phyloP scores from a whole-genome alignment of 2,797 vertebrate species.

The Hydrocynus forskahlii region DNA sequence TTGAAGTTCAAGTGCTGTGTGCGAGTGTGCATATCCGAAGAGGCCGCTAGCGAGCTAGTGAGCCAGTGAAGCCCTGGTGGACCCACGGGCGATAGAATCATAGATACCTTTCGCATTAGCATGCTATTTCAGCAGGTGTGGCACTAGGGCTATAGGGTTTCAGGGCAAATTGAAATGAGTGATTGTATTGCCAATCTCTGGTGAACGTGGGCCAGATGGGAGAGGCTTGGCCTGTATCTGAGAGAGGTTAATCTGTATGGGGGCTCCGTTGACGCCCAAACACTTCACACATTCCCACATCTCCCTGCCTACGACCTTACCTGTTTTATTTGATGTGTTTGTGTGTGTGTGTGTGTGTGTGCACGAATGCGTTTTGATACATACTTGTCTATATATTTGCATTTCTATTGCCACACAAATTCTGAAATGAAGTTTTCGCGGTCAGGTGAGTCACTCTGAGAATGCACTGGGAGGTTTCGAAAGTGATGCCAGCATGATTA shows the following conservation, averaged over 20 bases:
- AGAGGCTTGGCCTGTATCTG: slow-evolving; percentile 81
- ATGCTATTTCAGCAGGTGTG: slow-evolving; percentile 78
- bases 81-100: slow-evolving; percentile 63
- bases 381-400: slow-evolving; percentile 28
- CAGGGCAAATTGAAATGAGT: slow-evolving; percentile 86
- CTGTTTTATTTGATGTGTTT: slow-evolving; percentile 51
- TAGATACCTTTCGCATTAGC: slow-evolving; percentile 83
- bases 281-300: slow-evolving; percentile 38
- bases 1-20: slow-evolving; percentile 75
- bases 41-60: slow-evolving; percentile 12
- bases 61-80: slow-evolving; percentile 54
- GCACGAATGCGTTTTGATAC: slow-evolving; percentile 40
- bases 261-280: slow-evolving; percentile 67
- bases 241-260: slow-evolving; percentile 83
- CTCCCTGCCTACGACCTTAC: slow-evolving; percentile 78
- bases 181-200: slow-evolving; percentile 86
- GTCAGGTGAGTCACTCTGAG: neutral
- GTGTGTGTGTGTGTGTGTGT: neutral
- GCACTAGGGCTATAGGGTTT: slow-evolving; percentile 79
- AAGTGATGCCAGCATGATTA: slow-evolving; percentile 59
- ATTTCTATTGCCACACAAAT: slow-evolving; percentile 22
- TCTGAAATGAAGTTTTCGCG: neutral
- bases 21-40: slow-evolving; percentile 64
- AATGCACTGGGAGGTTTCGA: neutral
- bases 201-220: slow-evolving; percentile 80